Evolutionary conservation across 2,888 invertebrate species (phyloP).

Genomic region (Macrosiphum euphorbiae): DNA sequence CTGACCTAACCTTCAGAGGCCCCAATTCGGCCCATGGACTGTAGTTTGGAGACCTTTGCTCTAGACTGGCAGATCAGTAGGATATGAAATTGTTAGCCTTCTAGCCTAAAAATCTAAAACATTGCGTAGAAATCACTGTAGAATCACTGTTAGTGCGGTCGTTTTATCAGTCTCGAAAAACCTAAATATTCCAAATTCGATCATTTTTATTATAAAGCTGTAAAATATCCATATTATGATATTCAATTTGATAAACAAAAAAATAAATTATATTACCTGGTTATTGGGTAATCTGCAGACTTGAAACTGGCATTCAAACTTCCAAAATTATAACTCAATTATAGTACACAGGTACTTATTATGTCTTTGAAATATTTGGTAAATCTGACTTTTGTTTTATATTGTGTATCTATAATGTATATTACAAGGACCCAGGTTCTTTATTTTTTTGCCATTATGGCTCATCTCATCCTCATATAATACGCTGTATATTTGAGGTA

Average conservation of each 20-base stretch:
- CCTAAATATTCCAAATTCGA: not conserved
- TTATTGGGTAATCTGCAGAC: not conserved
- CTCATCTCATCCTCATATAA: too few relatives aligned
- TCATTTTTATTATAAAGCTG: not conserved
- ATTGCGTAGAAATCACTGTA: not conserved
- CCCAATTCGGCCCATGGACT: too few relatives aligned
- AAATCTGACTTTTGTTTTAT: not conserved
- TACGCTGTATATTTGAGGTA: not conserved
- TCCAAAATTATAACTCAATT: not conserved
- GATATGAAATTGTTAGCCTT: not conserved
- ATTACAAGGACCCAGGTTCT: not conserved
- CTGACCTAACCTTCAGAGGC: too few relatives aligned
- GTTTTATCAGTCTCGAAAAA: not conserved
- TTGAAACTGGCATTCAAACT: not conserved
- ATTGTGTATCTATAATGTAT: not conserved
- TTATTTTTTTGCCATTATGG: too few relatives aligned
- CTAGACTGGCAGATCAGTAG: not conserved
- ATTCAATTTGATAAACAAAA: not conserved
- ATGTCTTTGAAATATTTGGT: not conserved
- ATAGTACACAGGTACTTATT: not conserved
- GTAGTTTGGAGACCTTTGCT: too few relatives aligned
- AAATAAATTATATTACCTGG: not conserved
- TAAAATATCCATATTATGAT: not conserved
- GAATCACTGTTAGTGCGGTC: not conserved
- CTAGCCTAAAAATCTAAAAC: not conserved